Base-by-base conservation (phyloP, 2,797 vertebrate genomes). In the Catostomus latipinnis region DNA sequence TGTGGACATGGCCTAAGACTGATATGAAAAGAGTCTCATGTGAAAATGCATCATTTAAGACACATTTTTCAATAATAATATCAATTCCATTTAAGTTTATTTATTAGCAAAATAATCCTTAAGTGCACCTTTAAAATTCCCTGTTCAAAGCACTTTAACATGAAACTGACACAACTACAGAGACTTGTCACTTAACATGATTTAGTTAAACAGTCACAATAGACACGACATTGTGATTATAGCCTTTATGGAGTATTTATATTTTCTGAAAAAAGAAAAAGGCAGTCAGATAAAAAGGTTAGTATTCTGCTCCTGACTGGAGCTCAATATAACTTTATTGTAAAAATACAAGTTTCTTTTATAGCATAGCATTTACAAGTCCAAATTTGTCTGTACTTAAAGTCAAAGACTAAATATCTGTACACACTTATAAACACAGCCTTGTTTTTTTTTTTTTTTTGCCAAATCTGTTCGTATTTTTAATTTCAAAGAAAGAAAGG, bases 321-420 rank as follows among this genome's bases (percentile, higher is more conserved):
- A 88, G 87, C 86, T 83, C 81, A 85, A 77, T 71, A 86, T 81
- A 84, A 80, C 88, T 92, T 92, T 92, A 92, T 92, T 92, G 90
- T 81, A 90, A 92, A 92, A 92, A 92, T 91, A 92, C 89, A 89
- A 76, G 85, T 80, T 86, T 74, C 71, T 85, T 89, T 80, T 80
- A 84, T 85, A 89, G 82, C 89, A 89, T 88, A 88, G 87, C 87
- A 87, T 90, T 87, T 90, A 89, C 85, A 85, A 84, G 76, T 83
- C 78, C 65, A 71, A 85, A 80, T 74, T 78, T 54, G 49, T 78
- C 52, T 75, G 69, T 63, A 71, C 66, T 84, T 69, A 81, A 34
- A 34, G 65, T 73, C 45, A 49, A 81, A 87, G 71, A 74, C 77
- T 81, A 72, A 73, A 81, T 34, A 34, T 81, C 61, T 84, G 74